Base-by-base conservation (phyloP, 1,140 invertebrate species). In the Orussus abietinus region DNA sequence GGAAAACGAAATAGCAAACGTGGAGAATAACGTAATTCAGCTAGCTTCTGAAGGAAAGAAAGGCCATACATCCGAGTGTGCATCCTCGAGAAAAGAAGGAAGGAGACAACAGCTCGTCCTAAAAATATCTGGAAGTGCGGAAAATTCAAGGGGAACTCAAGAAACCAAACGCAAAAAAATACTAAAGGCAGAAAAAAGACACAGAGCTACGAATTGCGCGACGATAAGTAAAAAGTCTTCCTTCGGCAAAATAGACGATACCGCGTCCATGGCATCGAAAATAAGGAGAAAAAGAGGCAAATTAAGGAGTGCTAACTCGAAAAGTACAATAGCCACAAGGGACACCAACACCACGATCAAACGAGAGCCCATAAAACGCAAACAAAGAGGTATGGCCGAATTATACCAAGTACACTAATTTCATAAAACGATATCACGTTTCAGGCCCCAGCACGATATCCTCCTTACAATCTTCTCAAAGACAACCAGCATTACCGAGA, bases 261-360 rank as follows among this genome's bases (percentile, higher is more conserved):
- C 21, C 9, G 9, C 38, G 2, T 12, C 29, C 3, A 30, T 18
- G 21, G 28, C 39, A 5, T 36, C 17, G 12, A 38, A 55, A 37
- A 45, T 15, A 49, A 58, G 32, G 38, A 51, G 36, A 49, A 57
- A 30, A 48, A 55, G 35, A 38, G 45, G 35, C 2, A 59, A 54
- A 17, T 13, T 66, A 18, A 57, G 45, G 9, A 55, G 22, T 21
- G 49, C 43, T 1, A 51, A 48, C 45, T 69, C 67, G 0, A 62
- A 56, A 33, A 62, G 55, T 33, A 66, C 60, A 0, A 38, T 66
- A 1, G 34, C 35, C 0, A 66, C 56, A 0, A 65, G 39, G 37
- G 56, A 61, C 18, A 50, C 44, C 3, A 45, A 14, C 42, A 19
- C 46, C 9, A 20, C 47, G 1, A 47, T 25, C 12, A 38, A 50